A percentile compares a stretch with the other conserved stretches of the same genome.
phyloP scores from a whole-genome alignment of 2,113 vertebrate genomes.

The Hymenochirus boettgeri region DNA sequence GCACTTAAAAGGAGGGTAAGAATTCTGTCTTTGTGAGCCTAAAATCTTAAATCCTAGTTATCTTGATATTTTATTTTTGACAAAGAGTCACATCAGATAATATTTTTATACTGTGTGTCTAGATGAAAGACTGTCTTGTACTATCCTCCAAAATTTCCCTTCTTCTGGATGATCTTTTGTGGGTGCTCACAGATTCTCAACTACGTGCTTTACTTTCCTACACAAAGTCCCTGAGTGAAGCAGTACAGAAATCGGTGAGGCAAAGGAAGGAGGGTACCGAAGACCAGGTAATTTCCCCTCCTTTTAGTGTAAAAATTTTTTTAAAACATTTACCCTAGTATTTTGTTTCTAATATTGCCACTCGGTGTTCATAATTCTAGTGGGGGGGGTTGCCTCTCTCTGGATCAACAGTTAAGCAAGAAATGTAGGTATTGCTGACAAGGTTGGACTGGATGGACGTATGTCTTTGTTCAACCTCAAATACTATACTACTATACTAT shows the following conservation, averaged over 20 bases:
- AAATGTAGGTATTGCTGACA: no score
- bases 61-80: neutral
- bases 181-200: conserved; percentile 96
- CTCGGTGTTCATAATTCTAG: no score
- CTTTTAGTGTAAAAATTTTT: neutral
- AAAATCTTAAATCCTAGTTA: no score
- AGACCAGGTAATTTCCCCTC: conserved; percentile 6
- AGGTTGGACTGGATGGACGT: no score
- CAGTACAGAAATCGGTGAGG: conserved; percentile 90
- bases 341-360: no score
- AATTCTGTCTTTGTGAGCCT: no score
- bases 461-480: no score
- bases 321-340: no score
- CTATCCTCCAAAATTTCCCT: conserved; percentile 92
- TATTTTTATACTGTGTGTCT: conserved; percentile 4
- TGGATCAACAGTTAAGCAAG: no score
- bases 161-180: conserved; percentile 91
- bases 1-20: conserved; percentile 92
- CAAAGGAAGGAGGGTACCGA: conserved; percentile 77
- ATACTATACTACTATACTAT: no score
- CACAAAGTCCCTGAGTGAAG: conserved; percentile 90
- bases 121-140: conserved; percentile 97
- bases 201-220: conserved; percentile 96
- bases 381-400: no score
- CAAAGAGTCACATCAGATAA: neutral